A percentile compares a stretch with the other conserved stretches of the same genome.
phyloP scores from a whole-genome alignment of 2,888 invertebrate species.

The Exephanes ischioxanthus region DNA sequence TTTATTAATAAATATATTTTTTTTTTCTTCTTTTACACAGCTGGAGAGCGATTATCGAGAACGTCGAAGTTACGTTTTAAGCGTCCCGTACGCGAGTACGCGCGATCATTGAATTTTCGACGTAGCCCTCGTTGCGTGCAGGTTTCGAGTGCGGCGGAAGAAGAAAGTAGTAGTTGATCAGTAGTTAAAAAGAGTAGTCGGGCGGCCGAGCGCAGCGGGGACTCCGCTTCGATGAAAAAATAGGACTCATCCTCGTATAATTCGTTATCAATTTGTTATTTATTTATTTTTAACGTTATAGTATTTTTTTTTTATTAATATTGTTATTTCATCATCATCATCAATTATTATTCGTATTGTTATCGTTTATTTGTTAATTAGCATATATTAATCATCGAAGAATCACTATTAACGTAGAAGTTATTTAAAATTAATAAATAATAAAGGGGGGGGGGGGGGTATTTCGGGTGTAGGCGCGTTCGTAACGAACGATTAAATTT shows the following conservation, averaged over 20 bases:
- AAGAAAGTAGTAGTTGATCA: neutral
- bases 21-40: neutral
- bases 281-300: constrained; percentile 75
- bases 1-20: neutral
- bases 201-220: constrained; percentile 38
- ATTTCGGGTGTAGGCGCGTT: constrained; percentile 54
- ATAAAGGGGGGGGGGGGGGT: constrained; percentile 24
- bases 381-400: constrained; percentile 68
- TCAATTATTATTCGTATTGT: constrained; percentile 77
- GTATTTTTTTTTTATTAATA: constrained; percentile 71
- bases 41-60: neutral
- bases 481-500: constrained; percentile 43
- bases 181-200: constrained; percentile 29
- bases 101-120: constrained; percentile 12
- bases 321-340: constrained; percentile 76
- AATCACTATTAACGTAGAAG: constrained; percentile 71
- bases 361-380: constrained; percentile 70
- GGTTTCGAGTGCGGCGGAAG: neutral
- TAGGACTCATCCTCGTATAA: constrained; percentile 62
- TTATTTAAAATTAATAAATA: constrained; percentile 49
- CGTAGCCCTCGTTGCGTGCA: neutral
- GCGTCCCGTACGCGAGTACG: neutral
- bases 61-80: too few species aligned
- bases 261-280: constrained; percentile 66
- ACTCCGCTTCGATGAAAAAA: constrained; percentile 59